Percentiles rank a stretch among this genome's conserved stretches.
Evolutionary conservation across 1,140 invertebrate species (phyloP).

Genomic region (Drosophila mojavensis): DNA sequence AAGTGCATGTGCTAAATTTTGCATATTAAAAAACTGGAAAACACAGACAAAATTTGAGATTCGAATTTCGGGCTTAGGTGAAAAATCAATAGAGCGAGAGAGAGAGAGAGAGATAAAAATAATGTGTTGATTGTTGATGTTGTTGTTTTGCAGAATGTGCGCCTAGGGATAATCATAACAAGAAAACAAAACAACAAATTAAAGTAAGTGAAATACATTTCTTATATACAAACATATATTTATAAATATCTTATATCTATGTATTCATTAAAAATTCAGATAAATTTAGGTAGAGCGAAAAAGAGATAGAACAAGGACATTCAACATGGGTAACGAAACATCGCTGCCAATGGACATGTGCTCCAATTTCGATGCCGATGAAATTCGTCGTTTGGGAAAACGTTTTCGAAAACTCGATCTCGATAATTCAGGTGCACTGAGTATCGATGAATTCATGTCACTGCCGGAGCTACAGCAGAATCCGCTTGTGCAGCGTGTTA

Average conservation of each 20-base stretch:
- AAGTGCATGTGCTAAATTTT: no score
- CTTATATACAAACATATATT: no score
- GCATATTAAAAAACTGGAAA: no score
- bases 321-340: conserved; percentile 94
- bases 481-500: conserved; percentile 98
- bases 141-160: conserved; percentile 37
- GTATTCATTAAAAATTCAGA: neutral
- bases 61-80: neutral
- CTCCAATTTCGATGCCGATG: conserved; percentile 99
- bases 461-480: conserved; percentile 99
- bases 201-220: conserved; percentile 17
- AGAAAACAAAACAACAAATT: neutral
- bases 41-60: no score
- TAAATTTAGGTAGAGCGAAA: neutral
- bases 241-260: no score
- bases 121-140: conserved; percentile 48
- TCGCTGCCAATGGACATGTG: conserved; percentile 99
- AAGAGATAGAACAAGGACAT: neutral
- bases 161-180: conserved; percentile 18
- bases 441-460: conserved; percentile 99
- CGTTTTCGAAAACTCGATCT: conserved; percentile 98
- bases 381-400: conserved; percentile 98
- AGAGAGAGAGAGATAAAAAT: conserved; percentile 25
- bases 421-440: conserved; percentile 98
- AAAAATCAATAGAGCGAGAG: conserved; percentile 32